These are phyloP conservation scores for Dipodomys stephensi DNA, from an alignment of 2,113 vertebrate genomes.

Conservation along the genomic window DNA sequence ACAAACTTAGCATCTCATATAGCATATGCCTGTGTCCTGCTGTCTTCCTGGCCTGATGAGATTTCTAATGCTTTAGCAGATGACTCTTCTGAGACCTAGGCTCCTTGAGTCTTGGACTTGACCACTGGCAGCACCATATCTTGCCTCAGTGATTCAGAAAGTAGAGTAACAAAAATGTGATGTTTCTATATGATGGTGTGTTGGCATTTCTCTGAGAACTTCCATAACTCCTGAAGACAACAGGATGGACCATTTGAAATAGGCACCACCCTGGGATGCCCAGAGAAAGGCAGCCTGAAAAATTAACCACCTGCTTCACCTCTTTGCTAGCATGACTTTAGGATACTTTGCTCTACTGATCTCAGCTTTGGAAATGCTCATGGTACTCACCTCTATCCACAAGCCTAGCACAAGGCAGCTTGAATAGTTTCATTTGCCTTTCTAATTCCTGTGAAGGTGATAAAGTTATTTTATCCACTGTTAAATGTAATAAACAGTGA, in stretches of 20 bases:
- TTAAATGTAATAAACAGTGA: slow-evolving; percentile 59
- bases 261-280: neutral
- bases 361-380: slow-evolving; percentile 30
- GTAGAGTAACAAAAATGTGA: neutral
- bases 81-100: neutral
- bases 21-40: neutral
- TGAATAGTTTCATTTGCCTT: slow-evolving; percentile 62
- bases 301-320: slow-evolving; percentile 7
- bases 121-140: neutral
- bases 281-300: neutral
- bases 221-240: slow-evolving; percentile 26
- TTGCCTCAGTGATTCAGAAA: slow-evolving; percentile 29
- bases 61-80: neutral
- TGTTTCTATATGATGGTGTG: slow-evolving; percentile 14
- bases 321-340: slow-evolving; percentile 46
- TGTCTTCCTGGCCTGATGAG: neutral
- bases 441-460: slow-evolving; percentile 52
- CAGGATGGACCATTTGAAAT: neutral
- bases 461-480: slow-evolving; percentile 61
- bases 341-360: neutral
- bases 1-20: neutral
- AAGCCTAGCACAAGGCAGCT: neutral
- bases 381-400: neutral
- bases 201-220: slow-evolving; percentile 3
- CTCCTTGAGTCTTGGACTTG: neutral